A percentile compares a stretch with the other conserved stretches of the same genome.
These are phyloP conservation scores for Sebastes melanostomus DNA, from an alignment of 2,797 vertebrate genomes.

Conservation along the genomic window DNA sequence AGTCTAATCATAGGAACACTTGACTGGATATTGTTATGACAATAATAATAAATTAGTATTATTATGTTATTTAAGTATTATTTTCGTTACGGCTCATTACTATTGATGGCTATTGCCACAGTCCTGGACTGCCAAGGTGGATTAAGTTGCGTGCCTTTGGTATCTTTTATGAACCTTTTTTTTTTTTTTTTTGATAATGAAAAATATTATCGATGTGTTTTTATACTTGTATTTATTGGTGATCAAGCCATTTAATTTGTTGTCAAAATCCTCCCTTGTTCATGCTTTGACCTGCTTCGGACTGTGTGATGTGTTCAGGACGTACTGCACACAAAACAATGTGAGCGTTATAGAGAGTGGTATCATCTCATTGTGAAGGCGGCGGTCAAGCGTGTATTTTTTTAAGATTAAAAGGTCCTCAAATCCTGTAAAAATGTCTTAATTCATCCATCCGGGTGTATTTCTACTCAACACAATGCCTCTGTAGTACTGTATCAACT, in stretches of 20 bases:
- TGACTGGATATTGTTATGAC: conserved; percentile 98
- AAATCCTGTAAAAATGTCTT: conserved; percentile 74
- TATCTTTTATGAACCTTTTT: conserved; percentile 71
- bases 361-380: conserved; percentile 67
- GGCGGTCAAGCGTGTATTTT: conserved; percentile 33
- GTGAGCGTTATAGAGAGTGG: conserved; percentile 34
- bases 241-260: conserved; percentile 96
- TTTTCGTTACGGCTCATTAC: conserved; percentile 88
- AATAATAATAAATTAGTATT: conserved; percentile 86
- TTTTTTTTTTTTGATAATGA: conserved; percentile 74
- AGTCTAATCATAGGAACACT: conserved; percentile 92
- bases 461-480: conserved; percentile 73
- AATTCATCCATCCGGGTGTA: conserved; percentile 60
- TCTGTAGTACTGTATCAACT: conserved; percentile 82
- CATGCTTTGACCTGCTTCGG: conserved; percentile 61
- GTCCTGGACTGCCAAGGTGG: conserved; percentile 89
- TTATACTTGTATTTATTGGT: conserved; percentile 97
- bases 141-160: conserved; percentile 91
- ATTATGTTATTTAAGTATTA: conserved; percentile 95
- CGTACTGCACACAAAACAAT: conserved; percentile 35
- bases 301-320: conserved; percentile 51
- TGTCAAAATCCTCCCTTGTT: conserved; percentile 77
- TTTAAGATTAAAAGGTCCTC: conserved; percentile 36
- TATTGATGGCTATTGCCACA: conserved; percentile 87
- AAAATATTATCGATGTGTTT: conserved; percentile 80